phyloP scores from a whole-genome alignment of 2,888 invertebrate genomes.

The Pseudococcus viburni region DNA sequence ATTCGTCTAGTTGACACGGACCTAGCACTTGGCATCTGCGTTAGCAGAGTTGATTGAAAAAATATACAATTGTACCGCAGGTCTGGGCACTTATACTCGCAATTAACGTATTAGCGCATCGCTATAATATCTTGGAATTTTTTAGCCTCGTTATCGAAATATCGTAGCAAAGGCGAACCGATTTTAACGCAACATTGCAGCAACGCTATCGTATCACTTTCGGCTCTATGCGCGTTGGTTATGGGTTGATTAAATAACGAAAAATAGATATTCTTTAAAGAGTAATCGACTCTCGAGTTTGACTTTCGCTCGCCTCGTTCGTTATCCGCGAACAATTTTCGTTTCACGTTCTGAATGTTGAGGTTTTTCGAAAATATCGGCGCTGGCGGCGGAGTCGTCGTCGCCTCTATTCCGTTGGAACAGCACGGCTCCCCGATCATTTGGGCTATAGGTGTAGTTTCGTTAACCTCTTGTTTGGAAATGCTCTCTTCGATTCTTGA shows the following conservation, averaged over 20 bases:
- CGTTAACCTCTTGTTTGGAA: background rate
- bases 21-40: too few relatives aligned
- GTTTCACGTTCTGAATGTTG: background rate
- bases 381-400: background rate
- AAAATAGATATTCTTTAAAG: background rate
- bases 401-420: background rate
- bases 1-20: too few relatives aligned
- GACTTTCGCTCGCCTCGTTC: background rate
- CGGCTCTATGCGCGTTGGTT: conserved; percentile 30
- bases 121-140: conserved; percentile 12
- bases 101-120: background rate
- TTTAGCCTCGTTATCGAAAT: conserved; percentile 10
- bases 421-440: too few relatives aligned
- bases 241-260: background rate
- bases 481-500: background rate
- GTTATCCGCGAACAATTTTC: background rate
- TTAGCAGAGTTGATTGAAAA: too few relatives aligned
- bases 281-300: background rate
- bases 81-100: too few relatives aligned
- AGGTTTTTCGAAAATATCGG: background rate
- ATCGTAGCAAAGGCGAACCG: conserved; percentile 9
- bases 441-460: conserved; percentile 49
- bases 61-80: background rate
- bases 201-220: conserved; percentile 39
- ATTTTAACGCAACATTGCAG: conserved; percentile 42